phyloP scores from a whole-genome alignment of 2,113 vertebrate genomes.

The Balaeniceps rex region DNA sequence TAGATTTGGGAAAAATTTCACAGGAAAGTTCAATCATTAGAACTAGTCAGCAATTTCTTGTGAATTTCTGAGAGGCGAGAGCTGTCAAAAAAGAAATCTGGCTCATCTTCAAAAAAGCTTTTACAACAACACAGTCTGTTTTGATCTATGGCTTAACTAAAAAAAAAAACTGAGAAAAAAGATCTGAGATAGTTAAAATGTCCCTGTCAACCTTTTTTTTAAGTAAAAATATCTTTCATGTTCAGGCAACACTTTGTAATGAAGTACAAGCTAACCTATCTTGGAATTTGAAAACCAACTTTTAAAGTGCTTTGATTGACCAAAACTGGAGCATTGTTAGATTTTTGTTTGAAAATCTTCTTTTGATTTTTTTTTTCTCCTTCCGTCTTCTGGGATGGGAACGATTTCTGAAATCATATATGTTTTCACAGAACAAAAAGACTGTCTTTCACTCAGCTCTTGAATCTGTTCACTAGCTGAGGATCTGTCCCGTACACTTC shows the following conservation, averaged over 20 bases:
- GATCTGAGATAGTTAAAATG: constrained; percentile 1
- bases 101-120: constrained; percentile 51
- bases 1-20: not conserved
- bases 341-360: constrained; percentile 26
- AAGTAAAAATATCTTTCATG: constrained; percentile 7
- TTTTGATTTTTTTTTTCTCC: not conserved
- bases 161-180: not conserved
- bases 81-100: constrained; percentile 9
- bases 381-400: not conserved
- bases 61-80: constrained; percentile 10
- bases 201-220: not conserved
- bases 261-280: constrained; percentile 2
- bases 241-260: constrained; percentile 6
- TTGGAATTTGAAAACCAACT: constrained; percentile 11
- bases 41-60: not conserved
- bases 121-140: constrained; percentile 12
- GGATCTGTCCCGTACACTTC: not conserved
- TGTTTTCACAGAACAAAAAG: constrained; percentile 22
- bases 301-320: constrained; percentile 17
- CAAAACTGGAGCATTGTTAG: not conserved
- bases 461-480: not conserved
- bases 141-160: constrained; percentile 1
- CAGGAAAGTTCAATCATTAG: not conserved
- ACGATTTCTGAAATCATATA: not conserved
- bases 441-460: not conserved